Conservation (phyloP, 2,113 vertebrate genomes). For the Centrocercus urophasianus region DNA sequence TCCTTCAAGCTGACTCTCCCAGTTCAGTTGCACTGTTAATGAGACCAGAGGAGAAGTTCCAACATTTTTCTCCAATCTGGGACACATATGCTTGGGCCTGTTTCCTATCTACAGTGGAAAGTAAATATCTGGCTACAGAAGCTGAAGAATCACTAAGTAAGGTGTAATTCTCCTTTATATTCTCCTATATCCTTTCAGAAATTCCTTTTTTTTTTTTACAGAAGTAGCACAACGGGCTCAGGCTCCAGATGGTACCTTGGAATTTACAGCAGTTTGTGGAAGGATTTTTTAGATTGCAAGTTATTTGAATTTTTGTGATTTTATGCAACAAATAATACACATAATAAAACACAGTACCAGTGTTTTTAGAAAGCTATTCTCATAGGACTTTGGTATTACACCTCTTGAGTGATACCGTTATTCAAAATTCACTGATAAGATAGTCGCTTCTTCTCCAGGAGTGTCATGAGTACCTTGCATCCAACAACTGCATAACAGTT, state of each 20-base stretch:
- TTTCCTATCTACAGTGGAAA: neutral
- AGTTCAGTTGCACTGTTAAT: neutral
- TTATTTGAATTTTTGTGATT: neutral
- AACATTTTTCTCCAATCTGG: neutral
- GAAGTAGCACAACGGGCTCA: neutral
- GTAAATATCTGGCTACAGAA: neutral
- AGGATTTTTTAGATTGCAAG: neutral
- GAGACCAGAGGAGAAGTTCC: neutral
- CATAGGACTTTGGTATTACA: neutral
- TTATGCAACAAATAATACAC: neutral
- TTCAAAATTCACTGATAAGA: neutral
- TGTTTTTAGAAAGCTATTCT: neutral
- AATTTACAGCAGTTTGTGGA: neutral
- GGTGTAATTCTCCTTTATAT: neutral
- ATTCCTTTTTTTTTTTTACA: fast-evolving
- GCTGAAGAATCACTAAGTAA: neutral
- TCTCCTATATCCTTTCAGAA: neutral
- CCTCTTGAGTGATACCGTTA: neutral
- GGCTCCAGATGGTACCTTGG: neutral
- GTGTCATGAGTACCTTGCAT: neutral
- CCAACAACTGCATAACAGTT: neutral
- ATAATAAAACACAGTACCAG: neutral
- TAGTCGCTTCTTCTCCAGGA: neutral
- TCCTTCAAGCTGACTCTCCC: neutral
- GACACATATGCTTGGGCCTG: neutral